Percentiles rank a stretch among this genome's conserved stretches.
Evolutionary conservation across 2,113 vertebrate genomes (phyloP).

Genomic region (sheep (Ovis aries)): ARS-UI_Ramb_v3.0 NC_056056.1:105637501-105638000

Average conservation of each 20-base stretch:
- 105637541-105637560: neutral
- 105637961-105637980: neutral
- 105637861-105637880: neutral
- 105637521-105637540: neutral
- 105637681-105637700: neutral
- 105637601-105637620: neutral
- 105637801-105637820: neutral
- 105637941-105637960: neutral
- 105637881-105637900: neutral
- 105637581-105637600: neutral
- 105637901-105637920: neutral
- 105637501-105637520: neutral
- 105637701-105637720: neutral
- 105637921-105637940: neutral
- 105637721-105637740: neutral
- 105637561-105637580: fast-evolving
- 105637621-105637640: fast-evolving
- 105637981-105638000: neutral
- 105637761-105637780: neutral
- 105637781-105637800: neutral
- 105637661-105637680: neutral
- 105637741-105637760: neutral
- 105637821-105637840: neutral
- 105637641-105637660: neutral
- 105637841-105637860: neutral